Evolutionary conservation across 2,888 invertebrate species (phyloP), one percentile per base, ranked within the genome.

Genomic region (Nomada fucata): DNA sequence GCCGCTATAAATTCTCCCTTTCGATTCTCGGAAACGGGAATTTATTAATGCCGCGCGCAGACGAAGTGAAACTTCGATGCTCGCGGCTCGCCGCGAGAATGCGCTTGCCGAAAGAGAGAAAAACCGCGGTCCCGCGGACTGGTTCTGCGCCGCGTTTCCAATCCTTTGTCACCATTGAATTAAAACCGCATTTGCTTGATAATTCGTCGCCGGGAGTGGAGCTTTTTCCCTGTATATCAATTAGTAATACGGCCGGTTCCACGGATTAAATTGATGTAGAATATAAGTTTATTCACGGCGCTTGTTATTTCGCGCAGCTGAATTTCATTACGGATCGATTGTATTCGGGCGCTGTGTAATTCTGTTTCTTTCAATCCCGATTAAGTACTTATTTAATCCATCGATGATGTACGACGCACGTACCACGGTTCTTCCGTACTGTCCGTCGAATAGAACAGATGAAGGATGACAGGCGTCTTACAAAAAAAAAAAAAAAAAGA

Each of bases 1-100:
- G 81, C 64, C 60, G 71, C 83, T 78, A 74, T 76, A 82, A 75
- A 82, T 82, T 76, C 76, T 67, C 42, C 52, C 47, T 20, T 71
- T 68, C 80, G 79, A 61, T 79, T 79, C 79, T 42, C 44, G 42
- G 79, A 72, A 79, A 72, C 73, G 52, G 52, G 79, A 67, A 65
- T 80, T 80, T 80, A 80, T 80, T 80, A 68, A 68, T 71, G 71
- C 72, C 50, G 36, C 50, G 65, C 10, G 47, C 29, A 50, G 53
- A 26, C 53, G 61, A 60, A 78, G 60, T 67, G 20, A n/a, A 26
- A 20, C 72, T 76, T 29, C 42, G 50, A 69, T 53, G 36, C 23
- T 60, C 23, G 60, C n/a, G 36, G 23, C 59, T 23, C 18, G 64
- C 47, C 20, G 47, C n/a, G 26, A 15, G 75, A 75, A 73, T 36